Evolutionary conservation across 2,797 vertebrate species (phyloP), one percentile per base, ranked within the genome.

Genomic region (Diplodus puntazzo): DNA sequence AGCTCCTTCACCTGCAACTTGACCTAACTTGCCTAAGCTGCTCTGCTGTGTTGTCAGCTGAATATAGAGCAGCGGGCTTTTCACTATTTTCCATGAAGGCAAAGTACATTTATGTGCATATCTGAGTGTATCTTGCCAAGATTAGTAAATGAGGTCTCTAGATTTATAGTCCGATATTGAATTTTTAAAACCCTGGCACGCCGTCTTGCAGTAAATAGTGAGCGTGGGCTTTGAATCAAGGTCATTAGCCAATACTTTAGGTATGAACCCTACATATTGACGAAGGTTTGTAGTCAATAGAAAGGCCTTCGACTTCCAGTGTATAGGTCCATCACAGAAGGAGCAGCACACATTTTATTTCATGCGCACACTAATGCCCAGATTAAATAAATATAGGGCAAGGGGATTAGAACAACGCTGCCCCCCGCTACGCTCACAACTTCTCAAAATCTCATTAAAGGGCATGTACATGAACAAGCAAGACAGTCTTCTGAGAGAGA

Each of bases 361-460:
- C 68, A 88, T 79, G 73, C 73, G 68, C 73, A 83, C 80, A 83
- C 87, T 92, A 92, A 90, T 77, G 84, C 85, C 69, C 78, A 92
- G 91, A 94, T 93, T 94, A 92, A 89, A 91, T 87, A 95, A 92
- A 92, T 88, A 83, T 92, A 91, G 90, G 88, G 84, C 91, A 94
- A 77, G 62, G 60, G 87, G 93, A 93, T 95, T 93, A 93, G 75
- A 53, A 46, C 69, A 79, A 88, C 75, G 83, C 66, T 77, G 74
- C 75, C 77, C 86, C 84, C 82, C 81, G 58, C 72, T 75, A 49
- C 80, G 80, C 83, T 86, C 86, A 86, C 85, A 91, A 90, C 80
- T 88, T 89, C 55, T 68, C 52, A 81, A 89, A 90, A 80, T 9
- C 86, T 79, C 74, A 60, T 82, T 87, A 88, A 88, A 92, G 92